Evolutionary conservation across 1,140 invertebrate species (phyloP), one percentile per base, ranked within the genome.

Genomic region (Planococcus citri): DNA sequence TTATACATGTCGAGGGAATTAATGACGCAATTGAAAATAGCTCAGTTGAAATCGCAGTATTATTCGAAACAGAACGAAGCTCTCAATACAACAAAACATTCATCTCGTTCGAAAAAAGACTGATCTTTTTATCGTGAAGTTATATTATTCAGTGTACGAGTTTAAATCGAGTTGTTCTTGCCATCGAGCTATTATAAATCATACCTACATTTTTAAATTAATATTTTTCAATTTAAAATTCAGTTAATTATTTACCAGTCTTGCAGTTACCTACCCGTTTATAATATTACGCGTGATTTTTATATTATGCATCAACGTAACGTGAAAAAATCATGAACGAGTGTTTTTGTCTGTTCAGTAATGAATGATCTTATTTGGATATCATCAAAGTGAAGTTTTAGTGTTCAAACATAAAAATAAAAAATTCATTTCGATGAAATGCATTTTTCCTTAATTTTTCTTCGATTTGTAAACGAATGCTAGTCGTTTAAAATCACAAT

Each of bases 1-100:
- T 78, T 92, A 24, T 91, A 90, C 76, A 88, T 89, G 75, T 92
- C 90, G 0, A 90, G 89, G 69, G 87, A 91, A 78, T 80, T 93
- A 73, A 92, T 92, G 88, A 86, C 85, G 38, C 88, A 86, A 72
- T 75, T 93, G 71, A 91, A 90, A 76, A 84, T 84, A 75, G 89
- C 89, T 0, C 89, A 92, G 75, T 76, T 92, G 1, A 80, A 83
- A 73, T 84, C 60, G 2, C 60, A 64, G 60, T 64, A 64, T 64
- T 64, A 64, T 25, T 64, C 60, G 22, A 24, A 64, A 25, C 10
- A 64, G 17, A 68, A 72, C 12, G 57, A 57, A 57, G 38, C 4
- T 9, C 22, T 24, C 8, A 38, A 57, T 20, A 27, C 58, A 51
- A 58, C 25, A 51, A 69, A 24, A 25, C 17, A 51, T 51, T 51